These are phyloP conservation scores for Carabus problematicus DNA, from an alignment of 2,888 invertebrate species.

Conservation along the genomic window DNA sequence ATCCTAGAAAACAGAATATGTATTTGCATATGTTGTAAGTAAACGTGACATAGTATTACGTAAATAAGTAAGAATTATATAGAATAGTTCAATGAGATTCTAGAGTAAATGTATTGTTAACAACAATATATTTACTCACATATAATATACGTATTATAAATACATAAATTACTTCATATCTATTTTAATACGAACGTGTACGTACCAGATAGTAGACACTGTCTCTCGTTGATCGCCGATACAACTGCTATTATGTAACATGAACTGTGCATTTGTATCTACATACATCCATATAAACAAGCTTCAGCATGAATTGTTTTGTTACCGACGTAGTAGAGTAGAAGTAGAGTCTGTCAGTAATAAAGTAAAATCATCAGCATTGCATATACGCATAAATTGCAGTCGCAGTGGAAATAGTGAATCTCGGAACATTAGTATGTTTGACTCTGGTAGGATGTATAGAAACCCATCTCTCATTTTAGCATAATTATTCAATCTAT, in stretches of 20 bases:
- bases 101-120: background rate
- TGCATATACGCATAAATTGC: background rate
- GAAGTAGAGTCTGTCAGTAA: background rate
- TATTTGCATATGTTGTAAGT: background rate
- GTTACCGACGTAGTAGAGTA: background rate
- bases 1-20: background rate
- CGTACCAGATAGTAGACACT: too few relatives aligned
- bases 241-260: too few relatives aligned
- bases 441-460: constrained; percentile 9
- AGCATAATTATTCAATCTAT: constrained; percentile 7
- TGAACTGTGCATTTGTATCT: background rate
- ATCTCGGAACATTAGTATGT: background rate
- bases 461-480: constrained; percentile 18
- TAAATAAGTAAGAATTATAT: background rate
- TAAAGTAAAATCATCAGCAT: background rate
- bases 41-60: too few relatives aligned
- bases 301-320: constrained; percentile 13
- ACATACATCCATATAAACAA: background rate
- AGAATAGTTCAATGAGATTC: constrained; percentile 4
- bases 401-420: background rate
- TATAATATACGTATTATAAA: too few relatives aligned
- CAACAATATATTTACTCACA: too few relatives aligned
- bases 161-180: too few relatives aligned
- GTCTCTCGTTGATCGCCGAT: too few relatives aligned
- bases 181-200: too few relatives aligned